A percentile compares a stretch with the other conserved stretches of the same genome.
phyloP scores from a whole-genome alignment of 1,140 invertebrate genomes.

The Diachasmimorpha longicaudata region DNA sequence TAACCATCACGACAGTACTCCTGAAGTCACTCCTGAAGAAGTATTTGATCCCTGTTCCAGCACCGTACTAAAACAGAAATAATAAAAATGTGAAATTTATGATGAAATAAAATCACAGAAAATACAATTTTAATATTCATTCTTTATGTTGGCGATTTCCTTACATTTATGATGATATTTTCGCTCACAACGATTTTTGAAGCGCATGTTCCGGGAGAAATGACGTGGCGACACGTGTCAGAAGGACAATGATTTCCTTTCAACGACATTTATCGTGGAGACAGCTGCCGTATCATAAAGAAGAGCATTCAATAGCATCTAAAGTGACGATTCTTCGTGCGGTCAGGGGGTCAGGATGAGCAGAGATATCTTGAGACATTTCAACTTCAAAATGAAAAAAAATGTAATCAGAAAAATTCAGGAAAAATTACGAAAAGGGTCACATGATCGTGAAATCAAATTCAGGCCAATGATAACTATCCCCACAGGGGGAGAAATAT shows the following conservation, averaged over 20 bases:
- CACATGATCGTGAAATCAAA: too few relatives aligned
- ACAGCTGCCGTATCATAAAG: conserved; percentile 40
- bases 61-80: conserved; percentile 41
- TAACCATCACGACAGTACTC: conserved; percentile 30
- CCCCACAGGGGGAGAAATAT: too few relatives aligned
- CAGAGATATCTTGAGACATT: background rate
- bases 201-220: conserved; percentile 25
- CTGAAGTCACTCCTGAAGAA: conserved; percentile 28
- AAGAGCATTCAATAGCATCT: conserved; percentile 31
- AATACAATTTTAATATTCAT: background rate
- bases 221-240: conserved; percentile 37
- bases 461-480: too few relatives aligned
- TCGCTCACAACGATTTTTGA: background rate
- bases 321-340: conserved; percentile 33
- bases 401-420: background rate
- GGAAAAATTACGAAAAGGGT: background rate
- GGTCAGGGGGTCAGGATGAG: conserved; percentile 23
- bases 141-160: background rate
- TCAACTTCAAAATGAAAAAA: background rate
- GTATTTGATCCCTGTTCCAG: conserved; percentile 33
- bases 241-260: conserved; percentile 37
- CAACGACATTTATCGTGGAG: conserved; percentile 37
- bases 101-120: background rate
- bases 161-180: background rate
- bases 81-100: conserved; percentile 5